phyloP scores from a whole-genome alignment of 2,888 invertebrate genomes.

The Lithophane leautieri region DNA sequence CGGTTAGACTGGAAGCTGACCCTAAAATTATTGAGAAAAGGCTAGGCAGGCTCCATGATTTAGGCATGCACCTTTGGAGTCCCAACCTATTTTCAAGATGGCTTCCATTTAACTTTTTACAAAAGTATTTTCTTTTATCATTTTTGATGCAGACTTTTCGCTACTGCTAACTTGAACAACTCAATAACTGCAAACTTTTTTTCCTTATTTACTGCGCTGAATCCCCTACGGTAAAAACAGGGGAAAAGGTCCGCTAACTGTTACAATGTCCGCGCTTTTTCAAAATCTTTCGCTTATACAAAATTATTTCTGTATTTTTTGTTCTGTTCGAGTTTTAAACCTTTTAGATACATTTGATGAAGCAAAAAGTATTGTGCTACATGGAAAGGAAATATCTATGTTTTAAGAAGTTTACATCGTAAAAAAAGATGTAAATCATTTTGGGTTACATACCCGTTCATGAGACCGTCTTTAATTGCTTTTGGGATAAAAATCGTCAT shows the following conservation, averaged over 20 bases:
- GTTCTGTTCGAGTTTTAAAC: constrained; percentile 11
- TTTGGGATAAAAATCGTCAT: background rate
- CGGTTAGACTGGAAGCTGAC: no score
- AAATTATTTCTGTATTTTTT: constrained; percentile 26
- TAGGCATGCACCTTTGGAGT: background rate
- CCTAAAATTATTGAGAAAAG: no score
- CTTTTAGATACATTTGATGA: constrained; percentile 5
- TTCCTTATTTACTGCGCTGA: constrained; percentile 41
- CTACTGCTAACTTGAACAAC: constrained; percentile 25
- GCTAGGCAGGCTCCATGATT: background rate
- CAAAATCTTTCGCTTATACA: constrained; percentile 18
- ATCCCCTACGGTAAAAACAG: constrained; percentile 49
- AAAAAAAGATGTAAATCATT: background rate
- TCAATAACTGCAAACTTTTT: constrained; percentile 43
- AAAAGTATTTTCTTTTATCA: constrained; percentile 3
- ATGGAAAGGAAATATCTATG: background rate
- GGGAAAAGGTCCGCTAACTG: constrained; percentile 28
- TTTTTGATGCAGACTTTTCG: constrained; percentile 18
- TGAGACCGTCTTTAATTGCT: background rate
- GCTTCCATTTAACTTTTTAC: no score
- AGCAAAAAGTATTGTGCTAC: background rate
- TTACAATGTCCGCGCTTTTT: constrained; percentile 31
- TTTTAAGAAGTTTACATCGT: background rate
- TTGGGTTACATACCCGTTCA: no score
- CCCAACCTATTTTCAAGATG: background rate